phyloP scores from a whole-genome alignment of 1,140 invertebrate species.

The Bathynomus jamesi region DNA sequence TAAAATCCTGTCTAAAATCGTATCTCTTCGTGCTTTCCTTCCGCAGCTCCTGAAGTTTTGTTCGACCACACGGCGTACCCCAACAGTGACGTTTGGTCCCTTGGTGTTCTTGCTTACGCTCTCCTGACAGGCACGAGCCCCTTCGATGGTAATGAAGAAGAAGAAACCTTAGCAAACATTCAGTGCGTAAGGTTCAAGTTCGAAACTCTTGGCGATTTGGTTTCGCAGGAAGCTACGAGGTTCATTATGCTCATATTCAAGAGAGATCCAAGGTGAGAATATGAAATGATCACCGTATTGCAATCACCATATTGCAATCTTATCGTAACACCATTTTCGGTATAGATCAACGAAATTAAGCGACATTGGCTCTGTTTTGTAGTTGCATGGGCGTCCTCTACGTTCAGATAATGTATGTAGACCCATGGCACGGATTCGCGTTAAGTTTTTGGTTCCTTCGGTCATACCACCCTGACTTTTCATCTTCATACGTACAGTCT shows the following conservation, averaged over 20 bases:
- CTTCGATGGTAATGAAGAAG: conserved; percentile 70
- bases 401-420: conserved; percentile 6
- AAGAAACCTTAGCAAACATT: conserved; percentile 85
- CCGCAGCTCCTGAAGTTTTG: conserved; percentile 82
- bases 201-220: conserved; percentile 86
- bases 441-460: conserved; percentile 16
- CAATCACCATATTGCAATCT: background rate
- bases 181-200: conserved; percentile 87
- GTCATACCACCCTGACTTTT: conserved; percentile 10
- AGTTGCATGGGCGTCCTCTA: background rate
- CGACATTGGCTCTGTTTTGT: too few relatives aligned
- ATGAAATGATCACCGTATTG: conserved; percentile 32
- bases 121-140: conserved; percentile 88
- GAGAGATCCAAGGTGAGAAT: conserved; percentile 76
- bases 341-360: too few relatives aligned
- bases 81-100: conserved; percentile 91
- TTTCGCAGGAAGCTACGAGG: conserved; percentile 85
- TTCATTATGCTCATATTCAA: conserved; percentile 95
- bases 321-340: background rate
- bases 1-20: too few relatives aligned
- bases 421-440: conserved; percentile 12
- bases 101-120: conserved; percentile 88
- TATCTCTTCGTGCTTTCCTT: too few relatives aligned
- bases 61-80: conserved; percentile 74
- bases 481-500: background rate